Evolutionary conservation across 2,113 vertebrate species (phyloP), one percentile per base, ranked within the genome.

Genomic region (Semnornis frantzii): DNA sequence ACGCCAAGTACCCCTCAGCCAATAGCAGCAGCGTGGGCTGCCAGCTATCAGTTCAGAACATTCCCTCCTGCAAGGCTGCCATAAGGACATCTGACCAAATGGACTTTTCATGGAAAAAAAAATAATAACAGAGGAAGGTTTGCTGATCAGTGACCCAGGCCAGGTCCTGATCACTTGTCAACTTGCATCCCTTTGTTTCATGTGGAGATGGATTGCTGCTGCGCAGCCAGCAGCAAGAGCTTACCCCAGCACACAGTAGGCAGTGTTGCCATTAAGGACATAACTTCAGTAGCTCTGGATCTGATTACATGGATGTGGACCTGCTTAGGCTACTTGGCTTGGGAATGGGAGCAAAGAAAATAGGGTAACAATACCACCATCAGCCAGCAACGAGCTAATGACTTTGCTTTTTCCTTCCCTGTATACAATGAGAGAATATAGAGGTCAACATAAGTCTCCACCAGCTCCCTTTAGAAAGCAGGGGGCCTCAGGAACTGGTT

Each of bases 81-180:
- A 8, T 20, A 50, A 55, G 77, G 52, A 89, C 85, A 83, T 68
- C 86, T 90, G 73, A 79, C 73, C 82, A 94, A 92, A 93, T 37
- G 58, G 58, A 60, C 58, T 42, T 88, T 55, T 65, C 27, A 44
- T 1, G 5, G 27, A 16, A 23, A 33, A 37, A 50, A 65, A 37
- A 27, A 12, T n/a, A 6, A 34, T 8, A 25, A 4, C 44, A 90
- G 79, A 2, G 24, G 82, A 84, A 92, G 85, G 89, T 89, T 91
- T 92, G 75, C 72, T 94, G 82, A 74, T 42, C 95, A 90, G 85
- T 97, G 94, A 96, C 96, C 95, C 95, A 94, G 73, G 85, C 90
- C 80, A 75, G 91, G 96, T 95, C 91, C 91, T 84, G 90, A 91
- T 94, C 94, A 91, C 94, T 91, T 95, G 95, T 66, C 90, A 94